Conservation (phyloP, 1,140 invertebrate genomes). For the Chymomyza costata region DNA sequence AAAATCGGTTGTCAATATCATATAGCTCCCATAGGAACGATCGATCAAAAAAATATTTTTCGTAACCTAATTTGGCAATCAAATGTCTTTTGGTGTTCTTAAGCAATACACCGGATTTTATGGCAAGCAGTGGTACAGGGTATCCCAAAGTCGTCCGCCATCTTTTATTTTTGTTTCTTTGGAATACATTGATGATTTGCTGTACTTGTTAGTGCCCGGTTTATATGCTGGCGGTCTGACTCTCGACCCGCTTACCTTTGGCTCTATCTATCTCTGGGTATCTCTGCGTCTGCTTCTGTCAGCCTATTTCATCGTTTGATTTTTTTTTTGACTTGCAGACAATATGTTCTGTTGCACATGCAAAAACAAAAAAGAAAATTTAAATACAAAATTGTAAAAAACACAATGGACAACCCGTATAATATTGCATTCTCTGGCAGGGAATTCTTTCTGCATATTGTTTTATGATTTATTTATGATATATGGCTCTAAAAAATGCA, state of each 20-base stretch:
- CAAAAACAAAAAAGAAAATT: conserved; percentile 7
- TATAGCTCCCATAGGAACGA: too few species aligned
- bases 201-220: conserved; percentile 2
- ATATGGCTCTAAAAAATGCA: too few species aligned
- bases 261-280: too few species aligned
- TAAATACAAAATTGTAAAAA: conserved; percentile 1
- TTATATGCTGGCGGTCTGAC: too few species aligned
- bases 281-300: conserved; percentile 21
- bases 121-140: too few species aligned
- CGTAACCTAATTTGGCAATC: too few species aligned
- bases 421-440: conserved; percentile 12
- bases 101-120: too few species aligned
- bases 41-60: too few species aligned
- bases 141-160: too few species aligned
- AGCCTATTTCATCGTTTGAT: conserved; percentile 20
- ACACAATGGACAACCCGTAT: conserved; percentile 23
- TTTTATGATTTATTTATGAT: conserved; percentile 60
- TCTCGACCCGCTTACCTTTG: too few species aligned
- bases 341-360: conserved; percentile 32
- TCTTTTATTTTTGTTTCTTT: conserved; percentile 9
- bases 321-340: conserved; percentile 19
- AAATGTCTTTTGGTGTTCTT: too few species aligned
- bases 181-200: conserved; percentile 2
- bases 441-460: conserved; percentile 40
- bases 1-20: too few species aligned